Conservation (phyloP, 2,888 invertebrate genomes). For the Agrotis puta region DNA sequence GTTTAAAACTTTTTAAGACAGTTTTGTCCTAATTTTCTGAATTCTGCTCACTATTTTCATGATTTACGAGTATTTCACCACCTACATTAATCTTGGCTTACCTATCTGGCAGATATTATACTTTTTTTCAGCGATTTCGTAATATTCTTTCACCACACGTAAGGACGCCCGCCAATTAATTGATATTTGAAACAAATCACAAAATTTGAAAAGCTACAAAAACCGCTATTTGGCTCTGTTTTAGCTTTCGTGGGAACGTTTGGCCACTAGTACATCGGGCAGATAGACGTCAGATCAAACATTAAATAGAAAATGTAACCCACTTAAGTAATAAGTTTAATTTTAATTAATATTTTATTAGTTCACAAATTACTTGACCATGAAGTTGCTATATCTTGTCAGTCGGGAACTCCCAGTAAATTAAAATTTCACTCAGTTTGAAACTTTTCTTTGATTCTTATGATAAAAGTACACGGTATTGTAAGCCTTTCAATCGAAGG, state of each 20-base stretch:
- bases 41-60: background rate
- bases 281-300: background rate
- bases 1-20: no score
- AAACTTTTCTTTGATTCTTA: conserved; percentile 1
- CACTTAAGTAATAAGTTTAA: no score
- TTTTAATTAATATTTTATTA: conserved; percentile 12
- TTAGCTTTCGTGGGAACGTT: background rate
- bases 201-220: no score
- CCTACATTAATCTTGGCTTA: background rate
- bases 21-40: background rate
- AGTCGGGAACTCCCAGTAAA: background rate
- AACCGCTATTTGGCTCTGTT: no score
- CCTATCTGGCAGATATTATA: no score
- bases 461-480: background rate
- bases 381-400: background rate
- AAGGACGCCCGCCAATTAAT: background rate
- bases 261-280: background rate
- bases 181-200: background rate
- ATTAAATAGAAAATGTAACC: background rate
- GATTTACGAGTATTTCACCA: background rate
- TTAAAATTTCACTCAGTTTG: conserved; percentile 7
- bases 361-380: background rate
- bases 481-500: background rate
- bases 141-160: no score
- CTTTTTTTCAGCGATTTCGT: background rate